Percentiles rank a stretch among this genome's conserved stretches.
These are phyloP conservation scores for Frankliniella intonsa DNA, from an alignment of 2,888 invertebrate genomes.

Conservation along the genomic window DNA sequence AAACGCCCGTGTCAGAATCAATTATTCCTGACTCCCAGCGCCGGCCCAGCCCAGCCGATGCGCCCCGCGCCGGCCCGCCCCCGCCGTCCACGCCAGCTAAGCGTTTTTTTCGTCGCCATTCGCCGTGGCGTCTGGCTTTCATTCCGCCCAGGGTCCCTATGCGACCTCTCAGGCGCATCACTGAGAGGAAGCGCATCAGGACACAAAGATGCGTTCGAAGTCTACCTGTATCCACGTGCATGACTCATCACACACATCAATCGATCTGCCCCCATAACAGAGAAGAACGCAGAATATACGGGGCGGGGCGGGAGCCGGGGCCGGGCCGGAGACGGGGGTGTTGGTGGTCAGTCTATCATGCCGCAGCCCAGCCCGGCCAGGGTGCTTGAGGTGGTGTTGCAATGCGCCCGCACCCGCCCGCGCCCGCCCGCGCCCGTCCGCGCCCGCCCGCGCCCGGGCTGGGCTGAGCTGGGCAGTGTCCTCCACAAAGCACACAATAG, in stretches of 20 bases:
- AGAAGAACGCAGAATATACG: no score
- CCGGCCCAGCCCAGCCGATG: no score
- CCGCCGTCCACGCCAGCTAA: no score
- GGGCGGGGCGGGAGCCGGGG: no score
- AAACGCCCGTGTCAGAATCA: slow-evolving; percentile 8
- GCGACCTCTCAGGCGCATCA: neutral
- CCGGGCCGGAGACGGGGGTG: no score
- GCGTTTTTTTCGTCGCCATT: neutral
- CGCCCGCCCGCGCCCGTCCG: neutral
- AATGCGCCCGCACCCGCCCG: neutral
- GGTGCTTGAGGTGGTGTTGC: neutral
- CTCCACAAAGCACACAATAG: neutral
- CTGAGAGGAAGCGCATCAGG: neutral
- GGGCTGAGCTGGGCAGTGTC: neutral
- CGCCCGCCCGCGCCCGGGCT: neutral
- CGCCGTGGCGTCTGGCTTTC: neutral
- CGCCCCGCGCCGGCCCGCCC: no score
- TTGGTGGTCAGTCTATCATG: neutral
- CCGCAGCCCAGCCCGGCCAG: neutral
- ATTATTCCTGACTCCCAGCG: neutral
- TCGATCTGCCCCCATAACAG: no score
- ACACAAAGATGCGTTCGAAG: neutral
- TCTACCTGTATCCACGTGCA: neutral
- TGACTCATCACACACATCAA: no score
- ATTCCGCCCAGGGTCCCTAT: neutral